Conservation (phyloP, 2,797 vertebrate species). For the Mormyrops boulengeri region DNA sequence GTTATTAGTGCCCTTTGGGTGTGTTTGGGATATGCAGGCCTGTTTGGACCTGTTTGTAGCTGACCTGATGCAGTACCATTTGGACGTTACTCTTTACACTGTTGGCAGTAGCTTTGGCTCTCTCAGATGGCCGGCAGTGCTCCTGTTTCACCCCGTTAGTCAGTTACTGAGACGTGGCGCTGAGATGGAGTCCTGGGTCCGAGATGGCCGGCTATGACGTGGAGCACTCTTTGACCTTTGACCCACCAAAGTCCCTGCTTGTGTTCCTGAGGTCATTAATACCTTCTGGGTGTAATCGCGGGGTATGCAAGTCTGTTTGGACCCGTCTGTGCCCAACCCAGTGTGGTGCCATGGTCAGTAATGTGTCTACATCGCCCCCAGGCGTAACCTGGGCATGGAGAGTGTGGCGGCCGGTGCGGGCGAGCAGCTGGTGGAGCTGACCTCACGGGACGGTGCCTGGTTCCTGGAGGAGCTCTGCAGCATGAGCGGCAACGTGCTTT, state of each 20-base stretch:
- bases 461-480: conserved; percentile 96
- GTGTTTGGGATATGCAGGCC: neutral
- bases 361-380: conserved; percentile 38
- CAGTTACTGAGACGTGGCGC: neutral
- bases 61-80: neutral
- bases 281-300: neutral
- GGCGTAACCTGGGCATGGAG: conserved; percentile 95
- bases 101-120: neutral
- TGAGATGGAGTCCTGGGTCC: neutral
- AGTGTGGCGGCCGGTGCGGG: conserved; percentile 86
- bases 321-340: neutral
- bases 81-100: neutral
- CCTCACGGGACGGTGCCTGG: conserved; percentile 91
- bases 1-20: neutral
- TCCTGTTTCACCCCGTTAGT: neutral
- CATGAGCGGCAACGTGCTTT: conserved; percentile 89
- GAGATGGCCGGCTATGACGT: neutral
- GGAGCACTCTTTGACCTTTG: neutral
- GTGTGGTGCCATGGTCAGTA: neutral
- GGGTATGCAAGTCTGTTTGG: neutral
- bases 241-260: neutral
- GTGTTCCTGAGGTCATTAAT: neutral
- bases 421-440: conserved; percentile 88
- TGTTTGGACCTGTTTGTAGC: neutral
- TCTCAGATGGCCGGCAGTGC: neutral